Conservation (phyloP, 2,113 vertebrate genomes). For the Hoplias malabaricus region DNA sequence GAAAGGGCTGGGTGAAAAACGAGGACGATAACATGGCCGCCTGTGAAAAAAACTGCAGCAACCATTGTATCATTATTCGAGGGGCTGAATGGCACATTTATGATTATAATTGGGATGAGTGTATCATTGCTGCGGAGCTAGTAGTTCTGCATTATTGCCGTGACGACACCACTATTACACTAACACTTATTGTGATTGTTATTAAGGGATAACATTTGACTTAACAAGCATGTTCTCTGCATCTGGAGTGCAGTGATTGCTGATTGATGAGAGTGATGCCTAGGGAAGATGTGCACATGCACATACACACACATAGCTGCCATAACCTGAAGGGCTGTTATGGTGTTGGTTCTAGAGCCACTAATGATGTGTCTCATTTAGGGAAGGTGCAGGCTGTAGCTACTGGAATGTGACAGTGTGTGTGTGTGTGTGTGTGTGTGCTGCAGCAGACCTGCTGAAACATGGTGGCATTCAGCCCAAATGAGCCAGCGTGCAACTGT, state of each 20-base stretch:
- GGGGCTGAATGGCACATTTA: conserved; percentile 1
- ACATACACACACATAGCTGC: conserved; percentile 12
- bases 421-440: conserved; percentile 37
- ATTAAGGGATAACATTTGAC: not conserved
- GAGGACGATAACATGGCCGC: not conserved
- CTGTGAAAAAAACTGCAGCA: conserved; percentile 6
- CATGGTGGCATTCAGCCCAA: conserved; percentile 48
- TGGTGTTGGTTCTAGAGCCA: conserved; percentile 31
- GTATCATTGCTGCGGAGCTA: not conserved
- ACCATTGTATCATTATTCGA: not conserved
- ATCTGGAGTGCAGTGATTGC: not conserved
- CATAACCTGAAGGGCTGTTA: conserved; percentile 13
- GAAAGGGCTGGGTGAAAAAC: not conserved
- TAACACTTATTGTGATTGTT: not conserved
- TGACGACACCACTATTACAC: not conserved
- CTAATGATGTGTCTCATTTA: conserved; percentile 57
- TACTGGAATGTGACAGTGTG: conserved; percentile 40
- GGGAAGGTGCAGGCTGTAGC: conserved; percentile 37
- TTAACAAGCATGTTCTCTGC: not conserved
- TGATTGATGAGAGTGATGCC: conserved; percentile 15
- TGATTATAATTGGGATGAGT: conserved; percentile 16
- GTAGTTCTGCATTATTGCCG: not conserved
- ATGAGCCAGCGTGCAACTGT: conserved; percentile 44
- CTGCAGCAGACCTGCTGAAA: conserved; percentile 33
- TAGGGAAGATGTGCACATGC: not conserved